phyloP scores from a whole-genome alignment of 2,113 vertebrate species.

The Scomber japonicus region DNA sequence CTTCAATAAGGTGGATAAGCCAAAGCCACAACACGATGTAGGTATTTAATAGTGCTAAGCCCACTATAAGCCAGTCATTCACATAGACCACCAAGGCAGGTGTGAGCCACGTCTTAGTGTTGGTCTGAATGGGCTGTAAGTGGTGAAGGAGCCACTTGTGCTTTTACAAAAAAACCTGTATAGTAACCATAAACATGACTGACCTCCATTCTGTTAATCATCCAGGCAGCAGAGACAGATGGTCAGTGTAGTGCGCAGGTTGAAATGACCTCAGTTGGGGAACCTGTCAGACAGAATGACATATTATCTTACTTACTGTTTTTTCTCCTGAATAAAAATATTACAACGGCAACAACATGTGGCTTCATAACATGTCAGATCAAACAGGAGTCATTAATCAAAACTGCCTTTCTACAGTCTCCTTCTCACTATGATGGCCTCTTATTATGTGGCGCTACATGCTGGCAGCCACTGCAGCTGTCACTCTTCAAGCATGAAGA shows the following conservation, averaged over 20 bases:
- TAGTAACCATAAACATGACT: neutral
- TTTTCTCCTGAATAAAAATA: constrained; percentile 37
- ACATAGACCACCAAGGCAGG: too few relatives aligned
- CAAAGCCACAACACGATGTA: too few relatives aligned
- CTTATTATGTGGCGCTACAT: neutral
- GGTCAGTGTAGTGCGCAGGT: constrained; percentile 9
- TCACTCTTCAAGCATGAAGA: neutral
- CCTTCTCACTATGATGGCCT: constrained; percentile 5
- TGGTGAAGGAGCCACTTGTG: too few relatives aligned
- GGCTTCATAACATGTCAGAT: constrained; percentile 18
- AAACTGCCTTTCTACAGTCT: constrained; percentile 28
- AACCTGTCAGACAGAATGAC: constrained; percentile 29
- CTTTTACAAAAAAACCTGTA: too few relatives aligned
- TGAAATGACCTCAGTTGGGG: constrained; percentile 18
- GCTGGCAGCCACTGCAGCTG: neutral
- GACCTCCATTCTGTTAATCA: constrained; percentile 36
- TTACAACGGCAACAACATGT: constrained; percentile 9
- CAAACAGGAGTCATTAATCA: constrained; percentile 49
- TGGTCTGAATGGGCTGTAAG: too few relatives aligned
- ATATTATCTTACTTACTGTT: constrained; percentile 7
- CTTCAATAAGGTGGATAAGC: too few relatives aligned
- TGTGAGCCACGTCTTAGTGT: too few relatives aligned
- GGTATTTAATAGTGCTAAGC: too few relatives aligned
- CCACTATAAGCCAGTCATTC: too few relatives aligned
- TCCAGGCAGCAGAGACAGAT: constrained; percentile 20